A percentile compares a stretch with the other conserved stretches of the same genome.
Evolutionary conservation across 2,797 vertebrate species (phyloP).

Genomic region (Sebastes kiyomatsui): DNA sequence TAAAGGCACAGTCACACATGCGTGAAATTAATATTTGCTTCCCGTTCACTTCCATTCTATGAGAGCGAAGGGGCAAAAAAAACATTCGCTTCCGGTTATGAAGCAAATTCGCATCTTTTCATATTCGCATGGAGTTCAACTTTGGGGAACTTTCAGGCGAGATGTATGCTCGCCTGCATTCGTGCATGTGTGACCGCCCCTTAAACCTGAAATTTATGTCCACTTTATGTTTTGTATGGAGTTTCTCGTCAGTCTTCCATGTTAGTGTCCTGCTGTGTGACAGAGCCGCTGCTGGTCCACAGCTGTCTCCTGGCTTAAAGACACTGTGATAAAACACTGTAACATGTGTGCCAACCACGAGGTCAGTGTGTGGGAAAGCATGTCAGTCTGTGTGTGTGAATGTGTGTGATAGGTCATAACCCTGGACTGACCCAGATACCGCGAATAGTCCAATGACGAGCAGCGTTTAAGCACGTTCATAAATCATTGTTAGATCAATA

Average conservation of each 20-base stretch:
- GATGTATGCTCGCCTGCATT: rapidly evolving
- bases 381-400: constrained; percentile 31
- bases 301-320: constrained; percentile 60
- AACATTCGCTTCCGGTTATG: background rate
- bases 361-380: constrained; percentile 64
- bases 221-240: background rate
- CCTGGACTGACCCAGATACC: constrained; percentile 18
- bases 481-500: constrained; percentile 42
- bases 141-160: background rate
- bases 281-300: constrained; percentile 33
- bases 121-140: background rate
- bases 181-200: background rate
- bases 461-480: constrained; percentile 25
- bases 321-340: constrained; percentile 52
- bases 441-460: constrained; percentile 14
- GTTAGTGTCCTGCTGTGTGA: constrained; percentile 44
- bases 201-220: background rate
- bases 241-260: constrained; percentile 35
- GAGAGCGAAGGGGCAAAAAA: background rate
- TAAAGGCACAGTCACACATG: background rate
- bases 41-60: background rate
- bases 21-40: background rate
- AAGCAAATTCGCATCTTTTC: background rate
- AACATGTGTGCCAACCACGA: constrained; percentile 49
- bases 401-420: constrained; percentile 38